Base-by-base conservation (phyloP, 2,113 vertebrate species). In the Aspiorhynchus laticeps region DNA sequence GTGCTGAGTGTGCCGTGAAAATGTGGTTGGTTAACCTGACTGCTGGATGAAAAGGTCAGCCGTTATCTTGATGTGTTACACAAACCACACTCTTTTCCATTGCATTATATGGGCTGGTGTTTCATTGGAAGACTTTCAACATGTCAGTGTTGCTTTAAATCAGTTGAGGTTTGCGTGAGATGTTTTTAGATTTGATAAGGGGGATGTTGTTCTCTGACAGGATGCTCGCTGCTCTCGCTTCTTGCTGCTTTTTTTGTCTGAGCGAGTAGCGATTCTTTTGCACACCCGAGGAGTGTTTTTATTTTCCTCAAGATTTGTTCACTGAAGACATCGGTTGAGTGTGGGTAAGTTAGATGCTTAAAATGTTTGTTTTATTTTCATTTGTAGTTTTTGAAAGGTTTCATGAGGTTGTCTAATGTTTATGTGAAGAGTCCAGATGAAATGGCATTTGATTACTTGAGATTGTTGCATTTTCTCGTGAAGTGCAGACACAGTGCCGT, bases 141-240 rank as follows among this genome's bases (percentile, higher is more conserved):
- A 67, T 65, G 38, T 81, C 59, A 46, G n/a, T 81, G n/a, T 67
- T 31, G 36, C 38, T 81, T 28, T 46, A 81, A 21, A 41, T 80
- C 33, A 26, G 21, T 26, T 41, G 24, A 67, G 59, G 80, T 65
- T 81, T 19, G 59, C 2, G 15, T 65, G 56, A 10, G 59, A 65
- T 28, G 79, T 65, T 8, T 80, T 14, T 14, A n/a, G 78, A 80
- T 61, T 63, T 63, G 59, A 65, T 65, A 26, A 21, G n/a, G 8
- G 33, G 15, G 41, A 81, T 81, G 59, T 46, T 43, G 38, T 43
- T 65, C n/a, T 1, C 56, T 81, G n/a, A 43, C 59, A 46, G 59
- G 80, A 81, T 81, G 80, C 59, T 43, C 2, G 3, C 36, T 26
- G 7, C 24, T 26, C 74, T 80, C 11, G 12, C 21, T 38, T 38